Percentiles rank a stretch among this genome's conserved stretches.
Conservation (phyloP, 1,140 invertebrate species). For the Ips typographus region DNA sequence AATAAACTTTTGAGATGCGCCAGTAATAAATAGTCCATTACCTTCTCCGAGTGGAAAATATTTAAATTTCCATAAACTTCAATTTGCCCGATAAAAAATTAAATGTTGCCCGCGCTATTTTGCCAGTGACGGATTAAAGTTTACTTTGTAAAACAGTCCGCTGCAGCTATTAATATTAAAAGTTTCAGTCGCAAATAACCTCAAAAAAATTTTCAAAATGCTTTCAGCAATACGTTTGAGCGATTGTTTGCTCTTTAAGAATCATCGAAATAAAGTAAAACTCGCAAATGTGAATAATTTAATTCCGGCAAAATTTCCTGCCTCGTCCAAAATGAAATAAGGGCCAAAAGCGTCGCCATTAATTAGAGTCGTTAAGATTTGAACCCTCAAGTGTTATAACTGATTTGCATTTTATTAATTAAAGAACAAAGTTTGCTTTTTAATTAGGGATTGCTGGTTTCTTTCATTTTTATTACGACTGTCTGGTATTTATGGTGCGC, state of each 20-base stretch:
- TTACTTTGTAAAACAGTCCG: constrained; percentile 8
- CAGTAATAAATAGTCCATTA: constrained; percentile 13
- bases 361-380: constrained; percentile 19
- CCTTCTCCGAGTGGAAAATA: constrained; percentile 7
- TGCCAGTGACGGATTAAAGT: not conserved
- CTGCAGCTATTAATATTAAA: no score
- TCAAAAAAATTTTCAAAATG: no score
- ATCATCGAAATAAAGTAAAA: no score
- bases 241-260: no score
- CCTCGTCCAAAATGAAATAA: constrained; percentile 6
- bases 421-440: constrained; percentile 16
- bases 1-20: constrained; percentile 1
- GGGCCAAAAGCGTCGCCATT: constrained; percentile 16
- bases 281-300: no score
- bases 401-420: constrained; percentile 22
- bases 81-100: constrained; percentile 1
- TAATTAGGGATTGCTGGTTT: constrained; percentile 10
- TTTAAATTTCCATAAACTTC: constrained; percentile 6
- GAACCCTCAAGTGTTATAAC: constrained; percentile 15
- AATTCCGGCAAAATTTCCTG: not conserved
- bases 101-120: not conserved
- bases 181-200: no score
- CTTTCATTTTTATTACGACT: constrained; percentile 17
- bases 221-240: no score
- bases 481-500: not conserved